Evolutionary conservation across 2,797 vertebrate species (phyloP), one percentile per base, ranked within the genome.

Genomic region (Thaleichthys pacificus): DNA sequence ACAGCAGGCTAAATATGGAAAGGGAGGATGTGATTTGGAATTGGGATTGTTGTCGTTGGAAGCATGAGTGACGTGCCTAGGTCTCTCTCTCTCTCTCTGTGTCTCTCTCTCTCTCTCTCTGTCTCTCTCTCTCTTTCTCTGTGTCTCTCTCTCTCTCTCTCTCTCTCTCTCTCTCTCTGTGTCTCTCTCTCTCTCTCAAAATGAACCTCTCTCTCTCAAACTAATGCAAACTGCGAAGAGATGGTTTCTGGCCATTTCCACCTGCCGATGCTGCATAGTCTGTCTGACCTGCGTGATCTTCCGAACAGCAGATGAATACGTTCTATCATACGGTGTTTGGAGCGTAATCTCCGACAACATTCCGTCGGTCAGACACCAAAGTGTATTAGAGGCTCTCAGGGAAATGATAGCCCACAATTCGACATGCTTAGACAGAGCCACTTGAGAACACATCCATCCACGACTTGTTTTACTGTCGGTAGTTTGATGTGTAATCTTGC

Each of bases 401-500:
- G 11, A 61, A 17, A 74, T 67, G 38, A 67, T 54, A 67, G 54
- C 64, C 57, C 17, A 28, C 58, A 56, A n/a, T 9, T n/a, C 67
- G 2, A 19, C 51, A n/a, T 22, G 9, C 62, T 35, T 28, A 58
- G n/a, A 72, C 56, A 17, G 5, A 8, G 35, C 11, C 35, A 28
- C 47, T 51, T n/a, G 38, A 21, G 38, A 58, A 8, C 64, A 57
- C 49, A 26, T n/a, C 30, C 28, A 35, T 58, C n/a, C 57, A 3
- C 57, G 2, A 24, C 57, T 63, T 42, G 60, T 64, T 66, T 74
- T 60, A 68, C 66, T 42, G 60, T 32, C 63, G 32, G 63, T 51
- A 66, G 61, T 77, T 35, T 66, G 73, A 72, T 60, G 64, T 57
- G 69, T 77, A 80, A 78, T 80, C 61, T 76, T 63, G 66, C 30